Base-by-base conservation (phyloP, 2,113 vertebrate species). In the Amphiprion ocellaris region DNA sequence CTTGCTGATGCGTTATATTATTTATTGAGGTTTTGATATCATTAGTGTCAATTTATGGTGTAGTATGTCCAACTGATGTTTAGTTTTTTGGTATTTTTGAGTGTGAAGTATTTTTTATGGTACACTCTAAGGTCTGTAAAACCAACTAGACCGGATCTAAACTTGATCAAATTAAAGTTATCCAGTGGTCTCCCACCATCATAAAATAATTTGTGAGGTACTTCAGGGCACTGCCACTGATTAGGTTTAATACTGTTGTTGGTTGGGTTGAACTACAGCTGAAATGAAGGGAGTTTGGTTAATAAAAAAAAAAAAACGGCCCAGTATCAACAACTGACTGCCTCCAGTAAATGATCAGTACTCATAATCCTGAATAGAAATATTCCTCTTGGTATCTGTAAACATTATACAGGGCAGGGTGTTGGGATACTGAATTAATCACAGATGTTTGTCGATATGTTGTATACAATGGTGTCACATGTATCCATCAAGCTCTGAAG, bases 171-270 rank as follows among this genome's bases (percentile, higher is more conserved):
- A 79, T 69, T 69, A 75, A 74, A 64, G 39, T 67, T 68, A 81
- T 79, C 64, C 23, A 49, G 78, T 65, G 75, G 81, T 84, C 54
- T 69, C 72, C 76, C 52, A 60, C 54, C 30, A 1, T 82, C 54
- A 64, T 81, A 78, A 33, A 79, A 62, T 55, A 59, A 79, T 49
- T 70, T n/a, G 37, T 65, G 69, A 49, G 67, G 30, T 55, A 33
- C 47, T 60, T 72, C 24, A 26, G 21, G 39, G 10, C 37, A 44
- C 16, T 70, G 73, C 66, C 52, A 46, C 73, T 55, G 56, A 81
- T 72, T 72, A 71, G 53, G 41, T 44, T 14, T 14, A 15, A 28
- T 26, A 14, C 17, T 12, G 46, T 2, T 44, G 8, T 12, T 12
- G 41, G 41, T 2, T 14, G 41, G 41, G 41, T 15, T 44, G 41